Evolutionary conservation across 2,888 invertebrate genomes (phyloP).

Genomic region (Prenolepis imparis): DNA sequence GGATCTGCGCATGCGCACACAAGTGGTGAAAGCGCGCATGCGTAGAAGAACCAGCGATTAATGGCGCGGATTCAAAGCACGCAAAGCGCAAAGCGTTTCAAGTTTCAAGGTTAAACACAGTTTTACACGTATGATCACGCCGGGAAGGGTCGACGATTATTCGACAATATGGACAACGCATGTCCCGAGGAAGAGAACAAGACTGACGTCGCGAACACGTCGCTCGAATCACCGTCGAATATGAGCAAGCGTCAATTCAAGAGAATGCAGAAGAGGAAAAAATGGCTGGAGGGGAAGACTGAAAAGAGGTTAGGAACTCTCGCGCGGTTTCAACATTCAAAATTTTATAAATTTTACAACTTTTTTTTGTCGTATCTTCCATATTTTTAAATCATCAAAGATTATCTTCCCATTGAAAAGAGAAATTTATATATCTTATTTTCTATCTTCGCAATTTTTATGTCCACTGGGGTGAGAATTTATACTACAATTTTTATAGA

Average conservation of each 20-base stretch:
- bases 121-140: background rate
- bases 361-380: background rate
- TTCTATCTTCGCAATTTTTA: background rate
- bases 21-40: no score
- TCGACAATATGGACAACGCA: slow-evolving; percentile 3
- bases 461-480: background rate
- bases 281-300: slow-evolving; percentile 91
- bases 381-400: background rate
- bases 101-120: no score
- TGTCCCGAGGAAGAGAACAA: slow-evolving; percentile 7
- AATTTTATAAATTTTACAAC: slow-evolving; percentile 2
- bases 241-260: slow-evolving; percentile 89
- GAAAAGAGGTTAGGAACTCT: slow-evolving; percentile 88
- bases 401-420: background rate
- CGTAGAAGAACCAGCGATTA: no score
- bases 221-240: slow-evolving; percentile 35
- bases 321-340: background rate
- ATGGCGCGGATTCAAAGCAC: no score
- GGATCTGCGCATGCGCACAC: no score
- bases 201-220: slow-evolving; percentile 5
- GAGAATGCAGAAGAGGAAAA: slow-evolving; percentile 90
- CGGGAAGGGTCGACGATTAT: background rate
- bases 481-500: background rate
- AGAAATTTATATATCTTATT: background rate
- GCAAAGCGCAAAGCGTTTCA: no score